Evolutionary conservation across 1,140 invertebrate genomes (phyloP).

Genomic region (Myzus persicae): DNA sequence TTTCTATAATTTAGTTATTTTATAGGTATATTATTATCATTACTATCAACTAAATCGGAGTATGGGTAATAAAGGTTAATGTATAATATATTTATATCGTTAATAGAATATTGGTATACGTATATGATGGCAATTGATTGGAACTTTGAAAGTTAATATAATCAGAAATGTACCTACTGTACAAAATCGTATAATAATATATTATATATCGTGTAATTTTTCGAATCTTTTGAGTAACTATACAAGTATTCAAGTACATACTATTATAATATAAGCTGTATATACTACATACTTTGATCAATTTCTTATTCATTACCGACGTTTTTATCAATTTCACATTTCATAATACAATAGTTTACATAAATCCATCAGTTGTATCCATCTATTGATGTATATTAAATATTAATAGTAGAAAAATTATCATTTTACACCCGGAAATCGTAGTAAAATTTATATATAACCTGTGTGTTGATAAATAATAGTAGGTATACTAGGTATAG

Average conservation of each 20-base stretch:
- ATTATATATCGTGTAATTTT: too few species aligned
- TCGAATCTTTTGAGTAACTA: too few species aligned
- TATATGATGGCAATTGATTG: neutral
- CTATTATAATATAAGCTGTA: neutral
- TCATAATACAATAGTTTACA: neutral
- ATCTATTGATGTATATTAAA: neutral
- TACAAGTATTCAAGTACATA: too few species aligned
- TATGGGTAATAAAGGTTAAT: neutral
- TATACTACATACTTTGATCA: neutral
- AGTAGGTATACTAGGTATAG: too few species aligned
- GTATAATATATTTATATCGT: neutral
- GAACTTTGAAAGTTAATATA: neutral
- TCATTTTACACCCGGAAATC: neutral
- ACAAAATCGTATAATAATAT: neutral
- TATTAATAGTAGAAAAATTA: neutral
- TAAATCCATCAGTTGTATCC: neutral
- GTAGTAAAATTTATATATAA: neutral
- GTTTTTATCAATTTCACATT: neutral
- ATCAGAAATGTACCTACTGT: neutral
- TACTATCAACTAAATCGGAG: neutral
- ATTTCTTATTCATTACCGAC: neutral
- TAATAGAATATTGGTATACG: neutral
- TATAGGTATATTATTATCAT: neutral
- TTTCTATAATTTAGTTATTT: neutral
- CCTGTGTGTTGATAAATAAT: neutral